Base-by-base conservation (phyloP, 2,888 invertebrate genomes). In the Lepetodrilus schrolli region DNA sequence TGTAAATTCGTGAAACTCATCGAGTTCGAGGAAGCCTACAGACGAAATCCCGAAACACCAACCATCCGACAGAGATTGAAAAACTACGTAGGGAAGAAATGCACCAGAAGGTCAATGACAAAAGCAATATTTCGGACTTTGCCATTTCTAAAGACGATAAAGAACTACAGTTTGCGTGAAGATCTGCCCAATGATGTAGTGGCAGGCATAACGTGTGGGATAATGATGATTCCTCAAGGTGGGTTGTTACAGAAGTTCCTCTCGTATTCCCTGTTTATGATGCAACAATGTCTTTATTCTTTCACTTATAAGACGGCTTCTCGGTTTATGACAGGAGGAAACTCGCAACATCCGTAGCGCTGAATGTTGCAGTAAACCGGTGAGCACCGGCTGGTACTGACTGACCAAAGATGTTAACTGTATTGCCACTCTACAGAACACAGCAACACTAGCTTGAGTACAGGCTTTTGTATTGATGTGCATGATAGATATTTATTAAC, bases 191-290 rank as follows among this genome's bases (percentile, higher is more conserved):
- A 93, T 10, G 96, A 97, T 91, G 82, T 95, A 48, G 93, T 96
- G 4, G 94, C 96, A 0, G 97, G 96, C 0, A 92, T 95, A 37
- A 96, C 96, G 0, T 95, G 96, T 0, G 96, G 86, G 5, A 80
- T 88, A 48, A 88, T 88, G 87, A 86, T 88, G 75, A 86, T 88
- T 65, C 88, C 88, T 21, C 88, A 88, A 80, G 85, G 87, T 85
- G 58, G 72, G 43, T 43, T 43, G 13, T 10, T 3, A 4, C 2
- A 3, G n/a, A n/a, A n/a, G n/a, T n/a, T n/a, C n/a, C n/a, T n/a
- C n/a, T n/a, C n/a, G n/a, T n/a, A n/a, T n/a, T n/a, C n/a, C n/a
- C n/a, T n/a, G n/a, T n/a, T n/a, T n/a, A n/a, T n/a, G n/a, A n/a
- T n/a, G n/a, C n/a, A n/a, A n/a, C n/a, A n/a, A n/a, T n/a, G n/a